These are phyloP conservation scores for Cyprinodon tularosa DNA, from an alignment of 2,113 vertebrate genomes.

Conservation along the genomic window DNA sequence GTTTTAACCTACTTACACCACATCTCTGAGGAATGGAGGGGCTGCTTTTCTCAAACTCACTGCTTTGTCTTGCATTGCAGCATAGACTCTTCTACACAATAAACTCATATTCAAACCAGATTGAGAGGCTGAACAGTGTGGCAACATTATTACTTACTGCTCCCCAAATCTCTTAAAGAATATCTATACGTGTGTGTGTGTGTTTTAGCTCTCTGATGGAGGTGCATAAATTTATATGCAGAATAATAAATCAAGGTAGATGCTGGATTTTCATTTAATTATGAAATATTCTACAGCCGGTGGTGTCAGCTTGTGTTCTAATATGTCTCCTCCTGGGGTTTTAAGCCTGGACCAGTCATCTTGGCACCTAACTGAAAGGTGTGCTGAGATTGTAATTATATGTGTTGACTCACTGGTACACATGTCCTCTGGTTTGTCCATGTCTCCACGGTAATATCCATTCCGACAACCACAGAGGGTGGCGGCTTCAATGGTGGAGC, in stretches of 20 bases:
- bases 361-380: neutral
- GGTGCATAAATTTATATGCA: slow-evolving; percentile 40
- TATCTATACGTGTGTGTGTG: neutral
- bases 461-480: slow-evolving; percentile 91
- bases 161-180: slow-evolving; percentile 64
- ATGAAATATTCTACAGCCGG: slow-evolving; percentile 26
- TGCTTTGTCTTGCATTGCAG: slow-evolving; percentile 61
- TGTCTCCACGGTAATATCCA: slow-evolving; percentile 93
- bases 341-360: neutral
- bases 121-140: slow-evolving; percentile 57
- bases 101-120: slow-evolving; percentile 62
- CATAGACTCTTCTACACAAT: slow-evolving; percentile 57
- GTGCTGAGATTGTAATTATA: neutral
- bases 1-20: slow-evolving; percentile 75
- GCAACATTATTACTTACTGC: slow-evolving; percentile 64
- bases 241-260: slow-evolving; percentile 50
- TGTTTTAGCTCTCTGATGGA: slow-evolving; percentile 33
- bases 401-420: slow-evolving; percentile 93
- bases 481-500: slow-evolving; percentile 89
- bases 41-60: slow-evolving; percentile 55
- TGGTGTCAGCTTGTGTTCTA: neutral
- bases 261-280: slow-evolving; percentile 51
- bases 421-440: slow-evolving; percentile 86
- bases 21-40: slow-evolving; percentile 62
- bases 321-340: slow-evolving; percentile 9